phyloP scores from a whole-genome alignment of 2,797 vertebrate genomes.

The Lacerta viridis region DNA sequence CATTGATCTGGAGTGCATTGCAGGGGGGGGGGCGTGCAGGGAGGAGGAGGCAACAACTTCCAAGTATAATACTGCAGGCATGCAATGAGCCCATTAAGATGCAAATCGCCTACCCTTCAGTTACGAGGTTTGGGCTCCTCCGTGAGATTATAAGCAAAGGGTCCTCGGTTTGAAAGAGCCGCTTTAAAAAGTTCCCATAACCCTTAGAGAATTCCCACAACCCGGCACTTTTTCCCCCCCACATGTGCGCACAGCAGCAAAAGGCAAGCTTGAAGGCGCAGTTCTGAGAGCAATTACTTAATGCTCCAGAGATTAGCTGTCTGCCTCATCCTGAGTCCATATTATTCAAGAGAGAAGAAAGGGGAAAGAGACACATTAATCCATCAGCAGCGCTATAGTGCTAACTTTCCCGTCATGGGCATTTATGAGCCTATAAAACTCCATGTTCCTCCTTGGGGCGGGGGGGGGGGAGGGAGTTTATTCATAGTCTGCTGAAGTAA shows the following conservation, averaged over 20 bases:
- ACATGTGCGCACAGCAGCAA: slow-evolving; percentile 8
- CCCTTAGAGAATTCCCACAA: slow-evolving; percentile 23
- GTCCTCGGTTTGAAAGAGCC: no score
- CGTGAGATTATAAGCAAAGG: rapidly evolving
- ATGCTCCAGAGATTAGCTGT: background rate
- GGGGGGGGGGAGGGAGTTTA: background rate
- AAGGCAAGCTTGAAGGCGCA: background rate
- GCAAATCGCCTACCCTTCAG: background rate
- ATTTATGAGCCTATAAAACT: background rate
- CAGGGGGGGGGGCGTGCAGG: no score
- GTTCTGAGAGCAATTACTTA: background rate
- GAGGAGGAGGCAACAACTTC: background rate
- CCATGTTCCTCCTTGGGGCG: background rate
- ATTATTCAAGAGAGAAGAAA: slow-evolving; percentile 19
- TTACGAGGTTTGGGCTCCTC: background rate
- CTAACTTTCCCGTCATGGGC: background rate
- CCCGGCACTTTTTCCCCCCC: background rate
- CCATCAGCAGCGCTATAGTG: rapidly evolving
- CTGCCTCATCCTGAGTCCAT: background rate
- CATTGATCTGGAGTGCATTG: background rate
- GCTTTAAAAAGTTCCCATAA: background rate
- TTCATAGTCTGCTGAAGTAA: background rate
- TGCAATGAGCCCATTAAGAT: rapidly evolving
- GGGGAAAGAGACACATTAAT: background rate
- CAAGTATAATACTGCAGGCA: background rate